Base-by-base conservation (phyloP, 2,113 vertebrate genomes). In the Pollachius pollachius region DNA sequence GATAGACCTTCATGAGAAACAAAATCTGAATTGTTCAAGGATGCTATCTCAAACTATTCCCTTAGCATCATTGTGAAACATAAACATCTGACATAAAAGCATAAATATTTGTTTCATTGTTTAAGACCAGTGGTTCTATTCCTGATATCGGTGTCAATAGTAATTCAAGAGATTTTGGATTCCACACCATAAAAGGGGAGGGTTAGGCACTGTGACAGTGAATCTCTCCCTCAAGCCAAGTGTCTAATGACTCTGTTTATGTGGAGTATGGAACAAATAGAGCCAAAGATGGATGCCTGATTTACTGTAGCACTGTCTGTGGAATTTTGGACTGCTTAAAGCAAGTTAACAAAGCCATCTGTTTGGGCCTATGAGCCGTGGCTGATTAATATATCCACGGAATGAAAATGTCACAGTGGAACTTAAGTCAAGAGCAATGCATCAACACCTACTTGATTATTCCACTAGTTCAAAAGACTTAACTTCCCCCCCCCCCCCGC, bases 361-460 rank as follows among this genome's bases (percentile, higher is more conserved):
- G 78, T 92, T 89, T 90, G 87, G 89, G 88, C 88, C 74, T 81
- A 79, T 58, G 82, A 79, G 87, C 76, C 78, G 16, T 79, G 84
- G 79, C 86, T 93, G 92, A 94, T 93, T 92, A 95, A 93, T 93
- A 93, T 85, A 70, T 87, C 87, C 88, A 79, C 75, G 87, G 85
- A 90, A 90, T 79, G 69, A 92, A 83, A 85, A 80, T 75, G 88
- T 89, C 90, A 85, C 88, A 86, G 69, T 71, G 81, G 77, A 89
- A 83, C 88, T 78, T 84, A 86, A 83, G 91, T 88, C 78, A 71
- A 69, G 76, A 57, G 67, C 71, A 88, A 82, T 91, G 85, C 70
- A 85, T 81, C 63, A 89, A 84, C 84, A 76, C 87, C 90, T 84
- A 73, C 80, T 87, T 90, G 90, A 92, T 92, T 86, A 89, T 90